These are phyloP conservation scores for Sialia sialis DNA, from an alignment of 2,113 vertebrate species.

Conservation along the genomic window DNA sequence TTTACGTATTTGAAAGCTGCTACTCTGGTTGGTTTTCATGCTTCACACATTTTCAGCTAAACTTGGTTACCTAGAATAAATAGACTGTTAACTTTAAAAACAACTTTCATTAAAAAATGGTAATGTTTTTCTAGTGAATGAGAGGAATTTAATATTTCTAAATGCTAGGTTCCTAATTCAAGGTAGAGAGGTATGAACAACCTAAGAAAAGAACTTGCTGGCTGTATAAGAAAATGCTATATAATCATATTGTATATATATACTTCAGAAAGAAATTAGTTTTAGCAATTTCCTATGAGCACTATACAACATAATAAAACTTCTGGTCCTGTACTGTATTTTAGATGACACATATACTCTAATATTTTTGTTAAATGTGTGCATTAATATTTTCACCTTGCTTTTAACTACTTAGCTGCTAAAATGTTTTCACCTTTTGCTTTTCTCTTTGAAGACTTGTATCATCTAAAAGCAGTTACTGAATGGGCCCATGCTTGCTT, in stretches of 20 bases:
- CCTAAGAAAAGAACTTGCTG: slow-evolving; percentile 91
- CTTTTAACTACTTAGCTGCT: slow-evolving; percentile 90
- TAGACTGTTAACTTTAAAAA: slow-evolving; percentile 85
- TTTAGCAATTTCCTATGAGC: slow-evolving; percentile 81
- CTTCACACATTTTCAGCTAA: slow-evolving; percentile 62
- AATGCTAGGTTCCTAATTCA: slow-evolving; percentile 71
- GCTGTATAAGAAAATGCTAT: slow-evolving; percentile 82
- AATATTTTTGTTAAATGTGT: slow-evolving; percentile 68
- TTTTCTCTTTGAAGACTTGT: slow-evolving; percentile 57
- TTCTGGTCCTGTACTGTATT: slow-evolving; percentile 92
- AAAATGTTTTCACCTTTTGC: slow-evolving; percentile 71
- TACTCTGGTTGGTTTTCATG: slow-evolving; percentile 58
- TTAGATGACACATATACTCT: slow-evolving; percentile 84
- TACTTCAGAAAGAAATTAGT: slow-evolving; percentile 76
- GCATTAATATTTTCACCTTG: slow-evolving; percentile 78
- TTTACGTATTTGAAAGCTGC: slow-evolving; percentile 71
- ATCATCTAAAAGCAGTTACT: neutral
- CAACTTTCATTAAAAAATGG: slow-evolving; percentile 66
- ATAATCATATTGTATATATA: slow-evolving; percentile 66
- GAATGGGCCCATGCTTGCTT: neutral
- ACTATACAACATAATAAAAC: slow-evolving; percentile 84
- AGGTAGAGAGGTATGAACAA: slow-evolving; percentile 80
- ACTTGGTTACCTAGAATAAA: slow-evolving; percentile 70
- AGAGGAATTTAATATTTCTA: slow-evolving; percentile 52
- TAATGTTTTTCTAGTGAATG: slow-evolving; percentile 53